These are phyloP conservation scores for Pagrus major DNA, from an alignment of 2,113 vertebrate genomes.

Conservation along the genomic window DNA sequence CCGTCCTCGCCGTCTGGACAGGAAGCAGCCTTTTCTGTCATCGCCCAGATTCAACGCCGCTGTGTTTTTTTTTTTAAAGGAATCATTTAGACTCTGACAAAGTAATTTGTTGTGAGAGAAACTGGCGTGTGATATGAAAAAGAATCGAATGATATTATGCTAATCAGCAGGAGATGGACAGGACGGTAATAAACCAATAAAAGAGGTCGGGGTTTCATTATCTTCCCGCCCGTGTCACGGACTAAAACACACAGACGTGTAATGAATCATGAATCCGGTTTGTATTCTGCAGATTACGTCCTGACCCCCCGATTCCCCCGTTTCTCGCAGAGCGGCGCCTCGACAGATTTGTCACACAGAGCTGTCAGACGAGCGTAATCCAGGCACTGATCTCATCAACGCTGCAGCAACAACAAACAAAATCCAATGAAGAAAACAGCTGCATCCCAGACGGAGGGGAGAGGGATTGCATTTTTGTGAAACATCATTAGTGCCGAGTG, in stretches of 20 bases:
- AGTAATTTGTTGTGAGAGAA: conserved; percentile 2
- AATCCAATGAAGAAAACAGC: conserved; percentile 34
- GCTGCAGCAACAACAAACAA: conserved; percentile 39
- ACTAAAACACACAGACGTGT: conserved; percentile 30
- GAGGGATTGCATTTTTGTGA: conserved; percentile 9
- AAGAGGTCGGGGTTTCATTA: conserved; percentile 57
- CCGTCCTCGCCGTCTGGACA: conserved; percentile 64
- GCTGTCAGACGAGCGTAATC: conserved; percentile 27
- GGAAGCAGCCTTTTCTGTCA: conserved; percentile 63
- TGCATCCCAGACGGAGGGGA: conserved; percentile 26
- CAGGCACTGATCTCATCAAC: conserved; percentile 49
- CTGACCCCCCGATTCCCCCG: conserved; percentile 43
- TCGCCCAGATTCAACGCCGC: no score
- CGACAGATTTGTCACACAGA: conserved; percentile 26
- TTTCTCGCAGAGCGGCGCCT: conserved; percentile 1
- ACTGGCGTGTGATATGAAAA: conserved; percentile 48
- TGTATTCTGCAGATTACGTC: conserved; percentile 36
- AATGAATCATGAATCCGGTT: conserved; percentile 50
- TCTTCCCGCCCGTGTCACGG: not conserved
- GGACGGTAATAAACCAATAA: conserved; percentile 45
- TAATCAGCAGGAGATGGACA: conserved; percentile 41
- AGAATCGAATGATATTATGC: conserved; percentile 37
- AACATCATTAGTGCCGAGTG: conserved; percentile 26
- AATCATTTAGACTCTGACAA: not conserved
- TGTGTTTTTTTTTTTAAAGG: no score